These are phyloP conservation scores for Phragmatobia fuliginosa DNA, from an alignment of 2,888 invertebrate genomes.

Conservation along the genomic window DNA sequence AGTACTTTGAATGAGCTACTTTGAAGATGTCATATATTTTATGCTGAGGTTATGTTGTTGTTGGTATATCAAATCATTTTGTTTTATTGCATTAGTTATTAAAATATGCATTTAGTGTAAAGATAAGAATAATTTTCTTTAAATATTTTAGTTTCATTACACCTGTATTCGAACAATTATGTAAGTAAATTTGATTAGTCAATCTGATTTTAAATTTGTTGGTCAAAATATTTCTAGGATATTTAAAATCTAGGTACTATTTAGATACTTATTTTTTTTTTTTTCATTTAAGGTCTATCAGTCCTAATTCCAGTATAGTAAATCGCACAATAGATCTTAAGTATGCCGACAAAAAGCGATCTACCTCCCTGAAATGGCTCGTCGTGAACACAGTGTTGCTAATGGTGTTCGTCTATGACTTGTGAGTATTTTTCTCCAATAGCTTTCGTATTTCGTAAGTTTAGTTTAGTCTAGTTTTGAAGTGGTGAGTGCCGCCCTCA, in stretches of 20 bases:
- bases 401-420: constrained; percentile 85
- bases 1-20: no score
- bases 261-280: no score
- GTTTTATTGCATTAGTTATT: not conserved
- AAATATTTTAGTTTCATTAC: no score
- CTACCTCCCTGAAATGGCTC: constrained; percentile 87
- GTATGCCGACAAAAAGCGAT: constrained; percentile 81
- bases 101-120: constrained; percentile 1
- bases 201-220: no score
- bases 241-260: not conserved
- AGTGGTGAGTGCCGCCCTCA: no score
- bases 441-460: not conserved
- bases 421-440: constrained; percentile 78
- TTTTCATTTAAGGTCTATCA: constrained; percentile 61
- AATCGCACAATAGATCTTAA: constrained; percentile 84
- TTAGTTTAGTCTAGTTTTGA: no score
- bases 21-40: not conserved
- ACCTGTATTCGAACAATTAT: not conserved
- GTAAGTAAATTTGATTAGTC: constrained; percentile 6
- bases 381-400: constrained; percentile 85
- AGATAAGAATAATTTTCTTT: no score
- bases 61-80: not conserved
- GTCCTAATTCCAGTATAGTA: constrained; percentile 77
- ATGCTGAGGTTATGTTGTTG: not conserved
- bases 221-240: not conserved